Evolutionary conservation across 2,888 invertebrate species (phyloP), one percentile per base, ranked within the genome.

Genomic region (Sisyra terminalis): DNA sequence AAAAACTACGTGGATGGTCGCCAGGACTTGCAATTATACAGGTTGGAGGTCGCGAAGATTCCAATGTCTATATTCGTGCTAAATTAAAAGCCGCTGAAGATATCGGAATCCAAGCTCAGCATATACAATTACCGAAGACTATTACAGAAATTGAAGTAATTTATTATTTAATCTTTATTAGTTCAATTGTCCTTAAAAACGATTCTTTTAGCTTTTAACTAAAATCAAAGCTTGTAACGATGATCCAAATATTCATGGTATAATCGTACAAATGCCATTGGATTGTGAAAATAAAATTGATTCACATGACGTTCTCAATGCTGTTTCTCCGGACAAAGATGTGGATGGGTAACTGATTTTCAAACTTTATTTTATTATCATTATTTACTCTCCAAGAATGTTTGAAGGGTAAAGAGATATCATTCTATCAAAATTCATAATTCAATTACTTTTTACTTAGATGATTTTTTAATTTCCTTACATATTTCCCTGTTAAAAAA

Each of bases 61-160:
- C 97, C 36, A 96, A 96, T 67, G 94, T 97, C 4, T 98, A 98
- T 66, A 97, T 98, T 57, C 71, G 89, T 29, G 90, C 88, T 82
- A 98, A 98, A 67, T 73, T 94, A 44, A 88, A 84, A 60, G 86
- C 90, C 1, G 96, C 96, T 0, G 73, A 67, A 42, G 86, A 89
- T 52, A 87, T 97, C 51, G 97, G 97, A 44, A 88, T 96, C 41
- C 60, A 66, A 15, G 86, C 86, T 0, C 70, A 75, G 35, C 90
- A 90, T 58, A 63, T 94, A 3, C 72, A 82, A 49, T 65, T 96
- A 48, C 81, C 92, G 0, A 71, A 72, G 29, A 73, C 80, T 17
- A 84, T 77, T 39, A 89, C 88, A 1, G 87, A 97, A 66, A 57
- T 60, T 39, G 84, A 89, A 67, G 81, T 80, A 59, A 47, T 45